A percentile compares a stretch with the other conserved stretches of the same genome.
These are phyloP conservation scores for Clarias batrachus DNA, from an alignment of 2,113 vertebrate genomes.

Conservation along the genomic window DNA sequence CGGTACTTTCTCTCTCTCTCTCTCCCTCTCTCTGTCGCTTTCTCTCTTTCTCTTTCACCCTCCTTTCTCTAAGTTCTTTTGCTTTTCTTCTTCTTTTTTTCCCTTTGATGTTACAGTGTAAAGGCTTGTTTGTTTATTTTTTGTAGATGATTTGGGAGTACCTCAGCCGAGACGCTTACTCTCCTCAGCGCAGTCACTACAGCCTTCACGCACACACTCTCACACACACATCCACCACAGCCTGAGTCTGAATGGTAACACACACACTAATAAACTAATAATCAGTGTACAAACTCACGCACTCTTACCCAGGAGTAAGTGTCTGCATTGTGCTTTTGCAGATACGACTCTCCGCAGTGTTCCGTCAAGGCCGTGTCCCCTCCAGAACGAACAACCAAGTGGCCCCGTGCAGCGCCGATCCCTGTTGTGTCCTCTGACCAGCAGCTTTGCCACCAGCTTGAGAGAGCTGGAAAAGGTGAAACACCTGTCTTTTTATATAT, in stretches of 20 bases:
- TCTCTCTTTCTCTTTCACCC: neutral
- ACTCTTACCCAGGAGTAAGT: neutral
- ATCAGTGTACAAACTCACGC: neutral
- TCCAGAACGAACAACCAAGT: constrained; percentile 65
- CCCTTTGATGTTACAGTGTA: neutral
- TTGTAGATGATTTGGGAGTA: constrained; percentile 82
- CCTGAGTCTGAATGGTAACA: constrained; percentile 70
- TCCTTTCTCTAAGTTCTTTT: neutral
- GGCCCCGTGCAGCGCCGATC: constrained; percentile 67
- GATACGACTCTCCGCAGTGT: constrained; percentile 78
- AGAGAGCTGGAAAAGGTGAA: constrained; percentile 87
- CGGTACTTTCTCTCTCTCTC: constrained; percentile 69
- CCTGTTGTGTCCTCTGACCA: constrained; percentile 79
- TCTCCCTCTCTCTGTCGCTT: neutral
- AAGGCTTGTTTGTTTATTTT: neutral
- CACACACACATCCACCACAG: constrained; percentile 83
- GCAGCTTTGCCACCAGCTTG: constrained; percentile 89
- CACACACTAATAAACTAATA: neutral
- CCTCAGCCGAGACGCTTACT: constrained; percentile 79
- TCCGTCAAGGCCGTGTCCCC: constrained; percentile 67
- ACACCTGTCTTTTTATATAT: neutral
- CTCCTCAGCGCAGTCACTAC: constrained; percentile 86
- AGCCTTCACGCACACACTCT: constrained; percentile 79
- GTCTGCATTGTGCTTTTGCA: constrained; percentile 55
- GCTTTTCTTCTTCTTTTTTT: neutral